phyloP scores from a whole-genome alignment of 1,140 invertebrate species.

The Augochlora pura region DNA sequence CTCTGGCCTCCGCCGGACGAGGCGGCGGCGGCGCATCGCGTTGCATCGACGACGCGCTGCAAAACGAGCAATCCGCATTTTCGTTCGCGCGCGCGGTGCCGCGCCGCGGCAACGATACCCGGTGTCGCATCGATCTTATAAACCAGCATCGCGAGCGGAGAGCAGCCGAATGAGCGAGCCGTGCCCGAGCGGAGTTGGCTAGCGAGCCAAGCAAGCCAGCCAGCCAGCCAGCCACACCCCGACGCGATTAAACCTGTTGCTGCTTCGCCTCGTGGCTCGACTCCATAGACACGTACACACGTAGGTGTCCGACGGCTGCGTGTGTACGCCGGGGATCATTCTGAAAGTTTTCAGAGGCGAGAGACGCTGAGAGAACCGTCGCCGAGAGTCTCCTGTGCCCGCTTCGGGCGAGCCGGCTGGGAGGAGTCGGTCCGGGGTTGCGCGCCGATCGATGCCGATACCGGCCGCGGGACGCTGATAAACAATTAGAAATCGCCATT shows the following conservation, averaged over 20 bases:
- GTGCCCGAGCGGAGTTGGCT: slow-evolving; percentile 50
- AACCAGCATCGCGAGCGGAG: slow-evolving; percentile 58
- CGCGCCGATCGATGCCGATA: no score
- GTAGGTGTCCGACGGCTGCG: slow-evolving; percentile 46
- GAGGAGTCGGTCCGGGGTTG: no score
- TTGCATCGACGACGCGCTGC: neutral
- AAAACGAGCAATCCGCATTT: slow-evolving; percentile 38
- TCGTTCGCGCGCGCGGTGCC: slow-evolving; percentile 5
- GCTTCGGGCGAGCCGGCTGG: no score
- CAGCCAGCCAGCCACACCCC: slow-evolving; percentile 71
- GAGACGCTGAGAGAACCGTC: neutral
- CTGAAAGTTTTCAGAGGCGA: slow-evolving; percentile 30
- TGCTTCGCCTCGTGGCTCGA: slow-evolving; percentile 67
- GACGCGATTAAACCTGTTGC: slow-evolving; percentile 77
- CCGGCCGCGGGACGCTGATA: no score
- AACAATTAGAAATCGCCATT: no score
- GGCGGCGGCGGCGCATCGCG: slow-evolving; percentile 1
- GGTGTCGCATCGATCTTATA: slow-evolving; percentile 71
- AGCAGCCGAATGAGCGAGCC: slow-evolving; percentile 60
- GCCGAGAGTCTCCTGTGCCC: no score
- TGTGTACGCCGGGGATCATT: slow-evolving; percentile 22
- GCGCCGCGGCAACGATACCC: slow-evolving; percentile 22
- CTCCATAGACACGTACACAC: slow-evolving; percentile 28
- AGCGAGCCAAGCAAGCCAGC: slow-evolving; percentile 53
- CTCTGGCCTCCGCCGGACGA: neutral